Base-by-base conservation (phyloP, 2,888 invertebrate genomes). In the Hololepta plana region DNA sequence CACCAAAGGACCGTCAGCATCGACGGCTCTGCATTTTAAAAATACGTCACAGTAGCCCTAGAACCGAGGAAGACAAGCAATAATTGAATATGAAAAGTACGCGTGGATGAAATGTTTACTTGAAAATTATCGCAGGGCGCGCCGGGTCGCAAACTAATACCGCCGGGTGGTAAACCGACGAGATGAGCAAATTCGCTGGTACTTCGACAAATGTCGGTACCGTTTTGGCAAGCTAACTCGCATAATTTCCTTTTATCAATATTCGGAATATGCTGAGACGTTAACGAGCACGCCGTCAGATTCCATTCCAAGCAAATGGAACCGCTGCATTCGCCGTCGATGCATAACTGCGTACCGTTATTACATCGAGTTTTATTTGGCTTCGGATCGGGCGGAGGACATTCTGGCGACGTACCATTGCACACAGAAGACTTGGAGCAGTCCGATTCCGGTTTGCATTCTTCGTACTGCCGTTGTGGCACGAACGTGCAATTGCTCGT, bases 11-110 rank as follows among this genome's bases (percentile, higher is more conserved):
- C 98, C 98, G 46, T 98, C 96, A 0, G 96, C 95, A 59, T 99
- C 96, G 12, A 99, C 95, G 1, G 90, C 88, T 38, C 98, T 76
- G 53, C 98, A 98, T 55, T 93, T 95, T 27, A 90, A 73, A 62
- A 99, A 98, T 36, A 98, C 96, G 62, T 99, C 98, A 62, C 98
- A 98, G 59, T 98, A 99, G 27, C 98, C 96, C 72, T 82, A 57
- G 4, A 47, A 46, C 22, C 32, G 31, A 24, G 19, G 29, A 26
- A 7, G 11, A 4, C 4, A 24, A 17, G 17, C 17, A 7, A 7
- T 17, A 17, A 2, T 20, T 23, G 16, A 6, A 7, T 23, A 23
- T 23, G 24, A 7, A 7, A 25, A 25, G 15, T 20, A 19, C 12
- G 4, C 4, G 5, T 23, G 9, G n/a, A 23, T 22, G 14, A 12